Conservation (phyloP, 1,140 invertebrate genomes). For the Planococcus citri region DNA sequence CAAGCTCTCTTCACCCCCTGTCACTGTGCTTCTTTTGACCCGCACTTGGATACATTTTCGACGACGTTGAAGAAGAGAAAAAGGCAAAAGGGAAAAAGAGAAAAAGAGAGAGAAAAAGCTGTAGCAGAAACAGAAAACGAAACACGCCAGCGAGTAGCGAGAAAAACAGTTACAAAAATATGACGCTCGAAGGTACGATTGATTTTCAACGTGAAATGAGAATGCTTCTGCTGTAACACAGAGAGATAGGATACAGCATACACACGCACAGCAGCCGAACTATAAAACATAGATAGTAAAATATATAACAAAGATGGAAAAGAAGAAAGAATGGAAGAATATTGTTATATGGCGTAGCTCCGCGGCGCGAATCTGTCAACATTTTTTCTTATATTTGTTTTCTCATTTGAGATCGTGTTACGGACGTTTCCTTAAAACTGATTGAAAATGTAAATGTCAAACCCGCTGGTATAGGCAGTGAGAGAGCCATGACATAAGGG, state of each 20-base stretch:
- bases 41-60: too few species aligned
- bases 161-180: slow-evolving; percentile 20
- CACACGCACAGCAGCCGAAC: neutral
- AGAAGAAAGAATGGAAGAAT: too few species aligned
- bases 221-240: neutral
- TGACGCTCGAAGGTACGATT: slow-evolving; percentile 14
- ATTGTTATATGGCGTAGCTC: neutral
- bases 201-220: slow-evolving; percentile 17
- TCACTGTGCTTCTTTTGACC: too few species aligned
- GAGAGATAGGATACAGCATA: too few species aligned
- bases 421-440: slow-evolving; percentile 15
- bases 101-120: too few species aligned
- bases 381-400: slow-evolving; percentile 19
- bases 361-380: slow-evolving; percentile 15
- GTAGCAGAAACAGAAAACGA: neutral
- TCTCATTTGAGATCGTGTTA: slow-evolving; percentile 19
- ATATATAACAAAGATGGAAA: slow-evolving; percentile 11
- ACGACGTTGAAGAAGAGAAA: too few species aligned
- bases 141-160: too few species aligned
- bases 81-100: too few species aligned
- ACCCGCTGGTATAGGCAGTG: neutral
- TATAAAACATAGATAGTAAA: neutral
- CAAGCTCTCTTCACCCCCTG: too few species aligned
- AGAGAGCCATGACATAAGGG: neutral
- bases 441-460: slow-evolving; percentile 14